phyloP scores from a whole-genome alignment of 2,113 vertebrate genomes.

The Centropus unirufus region DNA sequence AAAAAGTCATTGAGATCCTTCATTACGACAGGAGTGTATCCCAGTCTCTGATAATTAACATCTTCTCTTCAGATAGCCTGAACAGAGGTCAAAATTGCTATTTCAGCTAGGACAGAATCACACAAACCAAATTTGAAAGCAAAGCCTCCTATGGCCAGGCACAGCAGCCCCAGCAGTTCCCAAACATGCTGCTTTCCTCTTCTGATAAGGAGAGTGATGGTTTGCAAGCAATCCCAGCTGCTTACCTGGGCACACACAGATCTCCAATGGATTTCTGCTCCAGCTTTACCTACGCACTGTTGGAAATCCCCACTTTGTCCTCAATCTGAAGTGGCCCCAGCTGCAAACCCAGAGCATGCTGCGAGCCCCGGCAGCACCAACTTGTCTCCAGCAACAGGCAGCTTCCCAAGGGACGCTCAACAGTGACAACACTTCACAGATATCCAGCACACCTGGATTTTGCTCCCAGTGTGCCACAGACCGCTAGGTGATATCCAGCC shows the following conservation, averaged over 20 bases:
- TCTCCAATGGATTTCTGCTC: not conserved
- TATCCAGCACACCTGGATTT: not conserved
- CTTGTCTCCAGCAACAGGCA: not conserved
- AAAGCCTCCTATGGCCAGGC: not conserved
- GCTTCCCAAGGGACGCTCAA: not conserved
- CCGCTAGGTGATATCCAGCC: not conserved
- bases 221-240: not conserved
- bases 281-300: not conserved
- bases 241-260: not conserved
- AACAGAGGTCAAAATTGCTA: not conserved
- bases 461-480: not conserved
- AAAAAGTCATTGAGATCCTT: not conserved
- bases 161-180: not conserved
- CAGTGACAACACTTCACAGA: not conserved
- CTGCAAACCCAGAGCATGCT: not conserved
- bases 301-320: not conserved
- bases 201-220: not conserved
- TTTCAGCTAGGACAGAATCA: not conserved
- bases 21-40: not conserved
- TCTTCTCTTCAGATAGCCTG: not conserved
- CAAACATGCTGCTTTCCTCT: not conserved
- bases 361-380: rapidly evolving
- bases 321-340: not conserved
- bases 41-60: not conserved
- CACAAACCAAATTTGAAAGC: not conserved